Percentiles rank a stretch among this genome's conserved stretches.
phyloP scores from a whole-genome alignment of 2,888 invertebrate species.

The Malacosoma neustria region DNA sequence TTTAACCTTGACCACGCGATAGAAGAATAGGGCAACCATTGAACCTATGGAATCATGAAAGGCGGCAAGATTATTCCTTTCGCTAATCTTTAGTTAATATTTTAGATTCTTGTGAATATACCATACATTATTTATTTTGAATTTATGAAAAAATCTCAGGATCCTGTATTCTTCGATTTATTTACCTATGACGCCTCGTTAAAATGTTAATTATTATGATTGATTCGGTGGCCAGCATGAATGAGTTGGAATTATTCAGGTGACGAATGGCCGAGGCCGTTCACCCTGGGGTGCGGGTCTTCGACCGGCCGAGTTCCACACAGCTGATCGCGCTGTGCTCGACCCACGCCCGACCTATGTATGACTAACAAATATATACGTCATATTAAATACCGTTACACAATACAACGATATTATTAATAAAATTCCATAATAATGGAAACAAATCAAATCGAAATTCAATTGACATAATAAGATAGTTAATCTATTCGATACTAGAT shows the following conservation, averaged over 20 bases:
- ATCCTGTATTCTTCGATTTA: neutral
- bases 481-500: neutral
- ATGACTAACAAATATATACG: slow-evolving; percentile 37
- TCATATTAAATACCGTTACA: slow-evolving; percentile 31
- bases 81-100: too few relatives aligned
- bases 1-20: too few relatives aligned
- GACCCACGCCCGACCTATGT: slow-evolving; percentile 18
- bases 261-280: slow-evolving; percentile 46
- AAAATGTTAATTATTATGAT: slow-evolving; percentile 50
- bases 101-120: too few relatives aligned
- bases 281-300: slow-evolving; percentile 50
- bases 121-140: too few relatives aligned
- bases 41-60: too few relatives aligned
- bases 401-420: slow-evolving; percentile 10
- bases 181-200: neutral
- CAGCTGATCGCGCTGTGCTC: slow-evolving; percentile 54
- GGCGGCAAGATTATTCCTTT: too few relatives aligned
- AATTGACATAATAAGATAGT: neutral
- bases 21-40: too few relatives aligned
- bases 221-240: slow-evolving; percentile 53
- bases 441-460: slow-evolving; percentile 11
- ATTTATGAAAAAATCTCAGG: neutral
- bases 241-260: slow-evolving; percentile 63
- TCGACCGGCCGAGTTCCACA: slow-evolving; percentile 61
- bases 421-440: slow-evolving; percentile 7